Base-by-base conservation (phyloP, 2,797 vertebrate genomes). In the Gephyroberyx darwinii region DNA sequence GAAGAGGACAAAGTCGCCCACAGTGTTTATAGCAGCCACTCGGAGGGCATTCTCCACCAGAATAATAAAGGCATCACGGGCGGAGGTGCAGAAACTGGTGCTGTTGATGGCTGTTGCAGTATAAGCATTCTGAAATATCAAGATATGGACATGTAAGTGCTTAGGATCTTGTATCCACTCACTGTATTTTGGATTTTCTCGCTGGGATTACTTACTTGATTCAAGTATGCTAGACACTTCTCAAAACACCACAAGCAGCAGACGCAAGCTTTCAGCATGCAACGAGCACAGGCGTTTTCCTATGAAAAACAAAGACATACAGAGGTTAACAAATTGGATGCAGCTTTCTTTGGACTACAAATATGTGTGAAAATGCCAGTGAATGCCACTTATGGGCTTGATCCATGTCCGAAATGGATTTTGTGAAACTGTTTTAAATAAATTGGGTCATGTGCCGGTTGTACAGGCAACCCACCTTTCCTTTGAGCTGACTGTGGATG, bases 201-300 rank as follows among this genome's bases (percentile, higher is more conserved):
- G 3, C 17, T 48, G 4, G 30, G 20, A 26, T 6, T 0, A 74
- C 91, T 89, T 92, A 99, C 97, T 93, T 97, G 96, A 92, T 99
- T 99, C 89, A 99, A 91, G 84, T 96, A 99, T 30, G 91, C 93
- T 41, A 99, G 95, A 93, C 97, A 99, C 94, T 98, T 99, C 91
- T 98, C 96, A 30, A 99, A 93, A 93, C 98, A 99, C 97, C 97
- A 99, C 91, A 99, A 90, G 90, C 97, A 99, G 93, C 98, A 99
- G 84, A 99, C 94, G 71, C 98, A 99, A 33, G 95, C 92, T 90
- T 98, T 99, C 83, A 99, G 83, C 94, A 98, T 92, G 90, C 97
- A 99, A 9, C 96, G 95, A 65, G 98, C 96, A 73, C 95, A 97
- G 41, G 95, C 96, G 45, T 98, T 99, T 86, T 99, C 97, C 98